Conservation (phyloP, 2,113 vertebrate species). For the Hypocryptadius cinnamomeus region DNA sequence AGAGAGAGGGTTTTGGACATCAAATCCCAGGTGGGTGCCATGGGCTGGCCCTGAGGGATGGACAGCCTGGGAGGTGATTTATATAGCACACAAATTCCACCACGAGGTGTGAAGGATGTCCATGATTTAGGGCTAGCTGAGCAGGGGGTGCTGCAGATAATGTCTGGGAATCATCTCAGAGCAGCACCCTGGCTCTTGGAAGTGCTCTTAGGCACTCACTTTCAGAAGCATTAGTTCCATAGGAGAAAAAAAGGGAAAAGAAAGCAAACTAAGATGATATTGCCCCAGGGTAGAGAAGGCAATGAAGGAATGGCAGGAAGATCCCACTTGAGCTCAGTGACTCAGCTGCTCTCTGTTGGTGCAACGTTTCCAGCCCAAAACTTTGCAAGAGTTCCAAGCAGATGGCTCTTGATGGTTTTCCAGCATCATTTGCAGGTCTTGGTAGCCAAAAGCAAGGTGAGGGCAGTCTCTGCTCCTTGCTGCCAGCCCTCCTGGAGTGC, state of each 20-base stretch:
- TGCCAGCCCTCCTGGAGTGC: background rate
- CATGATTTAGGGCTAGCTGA: background rate
- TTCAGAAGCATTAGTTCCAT: background rate
- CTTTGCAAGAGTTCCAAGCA: background rate
- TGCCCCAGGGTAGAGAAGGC: constrained; percentile 26
- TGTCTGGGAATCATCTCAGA: background rate
- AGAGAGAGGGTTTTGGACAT: background rate
- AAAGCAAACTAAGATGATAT: background rate
- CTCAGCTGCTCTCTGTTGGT: constrained; percentile 45
- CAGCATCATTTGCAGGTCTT: background rate
- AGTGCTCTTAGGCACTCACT: constrained; percentile 2
- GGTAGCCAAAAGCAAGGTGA: background rate
- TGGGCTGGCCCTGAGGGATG: background rate
- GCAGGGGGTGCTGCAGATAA: background rate
- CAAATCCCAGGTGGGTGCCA: background rate
- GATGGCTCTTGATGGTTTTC: background rate
- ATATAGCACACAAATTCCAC: background rate
- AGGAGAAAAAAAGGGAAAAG: background rate
- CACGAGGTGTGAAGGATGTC: background rate
- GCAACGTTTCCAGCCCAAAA: constrained; percentile 20
- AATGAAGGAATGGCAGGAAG: constrained; percentile 11
- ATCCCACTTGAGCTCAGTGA: constrained; percentile 25
- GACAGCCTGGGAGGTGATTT: background rate
- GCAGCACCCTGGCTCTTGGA: background rate
- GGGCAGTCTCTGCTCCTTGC: background rate